Evolutionary conservation across 30 jellyfish, hydroid and myxozoan species (phyloP), one percentile per base, ranked within the genome.

Genomic region (Morbakka virulenta): DNA sequence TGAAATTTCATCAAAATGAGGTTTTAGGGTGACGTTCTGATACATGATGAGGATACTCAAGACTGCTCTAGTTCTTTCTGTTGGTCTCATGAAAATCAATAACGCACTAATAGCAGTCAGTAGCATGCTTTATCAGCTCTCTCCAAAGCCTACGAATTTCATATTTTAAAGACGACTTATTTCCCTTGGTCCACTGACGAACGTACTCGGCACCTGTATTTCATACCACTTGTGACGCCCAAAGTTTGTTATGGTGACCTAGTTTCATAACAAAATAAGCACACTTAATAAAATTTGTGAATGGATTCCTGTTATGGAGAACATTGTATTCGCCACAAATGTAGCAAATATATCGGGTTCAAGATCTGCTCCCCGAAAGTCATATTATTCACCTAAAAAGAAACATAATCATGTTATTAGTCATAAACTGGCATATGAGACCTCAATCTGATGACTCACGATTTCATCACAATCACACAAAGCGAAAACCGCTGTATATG

Each of bases 161-260:
- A 61, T 6, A 61, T 61, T 49, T 61, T 49, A 29, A 29, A 61
- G 9, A 17, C 25, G 14, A 9, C 14, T 29, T 17, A n/a, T n/a
- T n/a, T 17, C 12, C 20, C 50, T 61, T 29, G 20, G 28, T 61
- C 72, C 72, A 61, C 6, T 13, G 72, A 12, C 72, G 72, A 13
- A 61, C 20, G 25, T 61, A 49, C 25, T 61, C 32, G 28, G 25
- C 72, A 61, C 28, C 20, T 29, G 72, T 61, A 17, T 61, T 61
- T 17, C 72, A 61, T 17, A 61, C 72, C 20, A 61, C 72, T 12
- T 61, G 72, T 17, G 72, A 21, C 50, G 72, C 72, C 72, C 72
- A 61, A 17, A 9, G 28, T 9, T 61, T 13, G 72, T 61, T 49
- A 17, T 61, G 25, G 25, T 61, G 50, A 17, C 72, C 32, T 17